These are phyloP conservation scores for Anoplius nigerrimus DNA, from an alignment of 2,888 invertebrate species.

Conservation along the genomic window DNA sequence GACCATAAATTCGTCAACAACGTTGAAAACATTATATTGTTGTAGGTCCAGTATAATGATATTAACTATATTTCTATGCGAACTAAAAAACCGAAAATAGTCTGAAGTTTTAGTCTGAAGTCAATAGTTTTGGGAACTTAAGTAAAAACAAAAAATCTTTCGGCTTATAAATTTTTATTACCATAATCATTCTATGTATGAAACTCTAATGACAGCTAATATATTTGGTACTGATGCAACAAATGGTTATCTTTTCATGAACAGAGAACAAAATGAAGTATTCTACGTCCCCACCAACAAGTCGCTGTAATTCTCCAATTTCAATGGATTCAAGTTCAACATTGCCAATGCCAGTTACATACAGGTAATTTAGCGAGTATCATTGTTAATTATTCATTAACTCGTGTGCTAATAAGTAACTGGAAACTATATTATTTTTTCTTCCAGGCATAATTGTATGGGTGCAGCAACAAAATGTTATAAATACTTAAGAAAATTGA, in stretches of 20 bases:
- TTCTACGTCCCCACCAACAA: conserved; percentile 80
- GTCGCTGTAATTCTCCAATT: conserved; percentile 72
- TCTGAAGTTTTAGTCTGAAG: neutral
- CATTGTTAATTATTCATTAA: neutral
- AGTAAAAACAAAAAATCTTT: too few relatives aligned
- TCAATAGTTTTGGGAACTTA: too few relatives aligned
- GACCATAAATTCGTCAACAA: neutral
- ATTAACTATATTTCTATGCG: neutral
- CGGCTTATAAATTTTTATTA: too few relatives aligned
- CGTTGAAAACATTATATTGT: neutral
- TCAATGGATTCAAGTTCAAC: conserved; percentile 77
- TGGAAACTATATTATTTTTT: neutral
- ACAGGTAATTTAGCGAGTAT: conserved; percentile 55
- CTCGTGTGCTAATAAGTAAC: conserved; percentile 58
- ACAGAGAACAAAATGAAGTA: conserved; percentile 77
- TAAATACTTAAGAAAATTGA: conserved; percentile 88
- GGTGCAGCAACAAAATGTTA: conserved; percentile 92
- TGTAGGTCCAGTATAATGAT: neutral
- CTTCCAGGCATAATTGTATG: conserved; percentile 81
- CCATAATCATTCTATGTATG: too few relatives aligned
- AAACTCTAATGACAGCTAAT: neutral
- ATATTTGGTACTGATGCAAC: neutral
- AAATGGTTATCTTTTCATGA: neutral
- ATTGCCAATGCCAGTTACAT: conserved; percentile 80
- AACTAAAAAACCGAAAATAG: neutral